phyloP scores from a whole-genome alignment of 2,113 vertebrate genomes.

The Sorex fumeus region DNA sequence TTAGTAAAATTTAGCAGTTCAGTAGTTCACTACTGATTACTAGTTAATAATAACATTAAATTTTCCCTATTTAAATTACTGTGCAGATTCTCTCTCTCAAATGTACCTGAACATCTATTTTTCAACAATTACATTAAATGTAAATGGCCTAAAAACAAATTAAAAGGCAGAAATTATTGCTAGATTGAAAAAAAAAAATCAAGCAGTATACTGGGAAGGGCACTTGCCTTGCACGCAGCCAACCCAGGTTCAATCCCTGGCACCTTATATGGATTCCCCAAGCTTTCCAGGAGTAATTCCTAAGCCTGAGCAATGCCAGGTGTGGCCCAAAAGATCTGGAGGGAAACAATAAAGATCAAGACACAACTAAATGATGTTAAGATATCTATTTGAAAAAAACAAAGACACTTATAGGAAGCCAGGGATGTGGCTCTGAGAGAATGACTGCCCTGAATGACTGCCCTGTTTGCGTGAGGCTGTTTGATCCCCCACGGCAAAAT shows the following conservation, averaged over 20 bases:
- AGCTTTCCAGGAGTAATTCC: too few relatives aligned
- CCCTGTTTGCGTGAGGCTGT: too few relatives aligned
- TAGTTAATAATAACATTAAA: conserved; percentile 41
- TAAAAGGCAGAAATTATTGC: conserved; percentile 43
- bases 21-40: neutral
- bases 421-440: neutral
- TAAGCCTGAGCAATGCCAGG: too few relatives aligned
- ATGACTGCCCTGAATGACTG: too few relatives aligned
- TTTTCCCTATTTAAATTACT: conserved; percentile 30
- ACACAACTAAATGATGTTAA: conserved; percentile 16
- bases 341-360: neutral
- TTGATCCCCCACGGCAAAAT: too few relatives aligned
- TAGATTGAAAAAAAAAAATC: neutral
- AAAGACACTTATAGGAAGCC: neutral
- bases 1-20: conserved; percentile 23
- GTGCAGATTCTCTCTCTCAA: conserved; percentile 43
- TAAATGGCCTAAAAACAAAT: conserved; percentile 41
- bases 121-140: conserved; percentile 51
- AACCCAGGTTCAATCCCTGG: too few relatives aligned
- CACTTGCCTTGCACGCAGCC: too few relatives aligned
- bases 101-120: neutral
- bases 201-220: too few relatives aligned
- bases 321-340: too few relatives aligned
- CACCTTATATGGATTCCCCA: too few relatives aligned
- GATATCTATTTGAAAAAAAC: conserved; percentile 5